phyloP scores from a whole-genome alignment of 2,888 invertebrate genomes.

The Eurytoma californica region DNA sequence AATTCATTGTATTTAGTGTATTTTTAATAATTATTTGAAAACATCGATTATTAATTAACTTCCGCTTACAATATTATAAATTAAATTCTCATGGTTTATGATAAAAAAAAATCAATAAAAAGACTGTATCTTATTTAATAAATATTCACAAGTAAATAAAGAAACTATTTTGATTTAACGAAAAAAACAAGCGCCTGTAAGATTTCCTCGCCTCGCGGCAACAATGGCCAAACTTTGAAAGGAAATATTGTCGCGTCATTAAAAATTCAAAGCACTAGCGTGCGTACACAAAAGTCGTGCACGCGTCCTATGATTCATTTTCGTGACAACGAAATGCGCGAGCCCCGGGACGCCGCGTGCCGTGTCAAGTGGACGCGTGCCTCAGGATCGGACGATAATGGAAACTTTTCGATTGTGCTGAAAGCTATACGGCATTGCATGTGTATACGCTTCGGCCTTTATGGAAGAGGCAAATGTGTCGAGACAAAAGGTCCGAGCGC shows the following conservation, averaged over 20 bases:
- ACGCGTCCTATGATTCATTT: conserved; percentile 25
- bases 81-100: no score
- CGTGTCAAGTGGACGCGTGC: conserved; percentile 63
- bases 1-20: no score
- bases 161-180: not conserved
- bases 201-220: not conserved
- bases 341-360: conserved; percentile 57
- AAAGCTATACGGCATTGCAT: conserved; percentile 9
- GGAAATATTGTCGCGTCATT: conserved; percentile 28
- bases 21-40: no score
- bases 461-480: conserved; percentile 4
- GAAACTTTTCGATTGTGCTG: conserved; percentile 29
- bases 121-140: no score
- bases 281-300: not conserved
- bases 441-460: conserved; percentile 14
- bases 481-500: conserved; percentile 18
- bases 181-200: not conserved
- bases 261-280: conserved; percentile 29
- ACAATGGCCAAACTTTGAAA: not conserved
- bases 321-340: conserved; percentile 46
- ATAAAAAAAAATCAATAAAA: no score
- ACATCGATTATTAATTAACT: no score
- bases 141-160: no score
- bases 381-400: conserved; percentile 36
- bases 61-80: no score